Evolutionary conservation across 2,888 invertebrate species (phyloP).

Genomic region (Atherix ibis): DNA sequence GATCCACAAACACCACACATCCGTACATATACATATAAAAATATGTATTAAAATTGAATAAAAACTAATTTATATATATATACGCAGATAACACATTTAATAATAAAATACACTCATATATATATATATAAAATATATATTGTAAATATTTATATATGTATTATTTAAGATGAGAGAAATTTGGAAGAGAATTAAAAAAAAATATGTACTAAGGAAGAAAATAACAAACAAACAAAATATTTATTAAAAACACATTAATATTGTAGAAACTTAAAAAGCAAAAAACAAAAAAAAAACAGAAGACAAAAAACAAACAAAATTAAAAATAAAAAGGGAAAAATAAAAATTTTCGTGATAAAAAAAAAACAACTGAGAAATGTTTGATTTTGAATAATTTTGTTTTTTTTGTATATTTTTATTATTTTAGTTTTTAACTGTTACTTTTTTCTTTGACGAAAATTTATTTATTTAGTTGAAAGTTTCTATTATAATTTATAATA

Average conservation of each 20-base stretch:
- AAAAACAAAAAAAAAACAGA: slow-evolving; percentile 8
- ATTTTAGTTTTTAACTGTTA: too few relatives aligned
- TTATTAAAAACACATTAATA: slow-evolving; percentile 7
- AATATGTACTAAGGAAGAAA: slow-evolving; percentile 10
- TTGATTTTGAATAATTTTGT: too few relatives aligned
- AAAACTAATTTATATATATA: slow-evolving; percentile 7
- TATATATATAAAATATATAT: slow-evolving; percentile 2
- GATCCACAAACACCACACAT: too few relatives aligned
- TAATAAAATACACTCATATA: slow-evolving; percentile 2
- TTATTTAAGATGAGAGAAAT: slow-evolving; percentile 8
- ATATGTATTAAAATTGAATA: slow-evolving; percentile 9
- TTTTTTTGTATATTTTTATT: too few relatives aligned
- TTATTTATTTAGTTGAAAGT: too few relatives aligned
- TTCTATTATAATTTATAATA: too few relatives aligned
- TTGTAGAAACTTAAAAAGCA: slow-evolving; percentile 10
- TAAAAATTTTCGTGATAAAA: slow-evolving; percentile 11
- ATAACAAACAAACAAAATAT: slow-evolving; percentile 10
- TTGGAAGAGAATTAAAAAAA: slow-evolving; percentile 7
- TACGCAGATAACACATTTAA: background rate
- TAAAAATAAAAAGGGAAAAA: slow-evolving; percentile 7
- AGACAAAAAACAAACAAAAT: slow-evolving; percentile 9
- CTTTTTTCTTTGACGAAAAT: too few relatives aligned
- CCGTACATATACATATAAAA: slow-evolving; percentile 12
- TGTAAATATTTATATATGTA: slow-evolving; percentile 2
- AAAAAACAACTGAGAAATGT: slow-evolving; percentile 6